Base-by-base conservation (phyloP, 37 sponge, comb jelly and placozoan species). In the Dysidea cf. avara region DNA sequence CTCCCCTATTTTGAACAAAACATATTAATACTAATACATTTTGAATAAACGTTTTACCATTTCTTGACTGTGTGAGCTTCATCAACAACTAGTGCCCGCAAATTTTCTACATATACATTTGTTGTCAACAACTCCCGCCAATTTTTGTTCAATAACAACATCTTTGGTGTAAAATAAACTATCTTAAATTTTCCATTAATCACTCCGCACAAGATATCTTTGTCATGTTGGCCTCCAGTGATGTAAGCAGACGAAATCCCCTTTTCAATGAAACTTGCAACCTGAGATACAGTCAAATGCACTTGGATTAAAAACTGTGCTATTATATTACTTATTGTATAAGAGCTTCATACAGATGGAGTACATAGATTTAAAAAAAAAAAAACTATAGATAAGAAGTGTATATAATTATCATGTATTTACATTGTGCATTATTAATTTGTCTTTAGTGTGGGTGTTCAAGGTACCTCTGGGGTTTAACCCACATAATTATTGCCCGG, bases 51-150 rank as follows among this genome's bases (percentile, higher is more conserved):
- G 16, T 16, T 18, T 1, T 29, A 56, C 56, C 72, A 54, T 25
- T 71, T 71, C 38, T 71, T 71, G 7, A 71, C 56, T 3, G 49
- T 46, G n/a, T 56, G 72, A 1, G 72, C 58, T 56, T 71, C 72
- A 12, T 71, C 72, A 18, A 54, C 58, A 2, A 71, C 58, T 7
- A 71, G 46, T 9, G 72, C 58, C 21, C 39, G 12, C 25, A 53
- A 71, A 3, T 56, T 71, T 24, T 40, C 25, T 34, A 18, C 39
- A 33, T 46, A 71, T 26, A 58, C 20, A 36, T 54, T 48, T 32
- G 72, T 4, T 2, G 22, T 11, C 11, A 71, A 20, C 21, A 31
- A 24, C 3, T 34, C 58, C 58, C 72, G 57, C 16, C 39, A 24
- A 2, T 31, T 26, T 26, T 18, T 2, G 37, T 48, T 48, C 12